Conservation (phyloP, 2,113 vertebrate species). For the Oreochromis niloticus region DNA sequence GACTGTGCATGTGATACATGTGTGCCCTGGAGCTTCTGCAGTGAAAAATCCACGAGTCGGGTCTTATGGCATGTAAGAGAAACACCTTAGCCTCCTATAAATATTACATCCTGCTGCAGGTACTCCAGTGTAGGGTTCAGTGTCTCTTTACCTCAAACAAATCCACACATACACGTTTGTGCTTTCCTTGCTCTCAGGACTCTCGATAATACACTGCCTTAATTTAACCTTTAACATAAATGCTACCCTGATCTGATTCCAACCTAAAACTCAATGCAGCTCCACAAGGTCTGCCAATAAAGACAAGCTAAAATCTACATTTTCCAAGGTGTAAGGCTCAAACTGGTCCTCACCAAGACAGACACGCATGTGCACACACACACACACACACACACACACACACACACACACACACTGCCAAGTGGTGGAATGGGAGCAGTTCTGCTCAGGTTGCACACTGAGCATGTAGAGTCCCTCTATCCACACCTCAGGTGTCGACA, state of each 20-base stretch:
- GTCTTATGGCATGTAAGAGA: conserved; percentile 39
- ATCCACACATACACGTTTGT: background rate
- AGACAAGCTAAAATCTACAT: background rate
- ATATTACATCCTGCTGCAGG: conserved; percentile 50
- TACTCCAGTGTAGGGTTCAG: background rate
- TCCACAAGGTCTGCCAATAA: background rate
- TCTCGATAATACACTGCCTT: background rate
- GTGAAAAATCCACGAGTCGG: background rate
- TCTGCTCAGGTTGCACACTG: conserved; percentile 30
- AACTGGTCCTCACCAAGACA: background rate
- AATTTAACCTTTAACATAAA: background rate
- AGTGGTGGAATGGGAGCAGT: conserved; percentile 24
- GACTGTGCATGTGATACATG: background rate
- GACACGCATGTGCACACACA: background rate
- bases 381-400: background rate
- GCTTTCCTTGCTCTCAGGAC: background rate
- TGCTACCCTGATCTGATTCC: background rate
- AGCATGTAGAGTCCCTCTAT: conserved; percentile 37
- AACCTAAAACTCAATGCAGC: background rate
- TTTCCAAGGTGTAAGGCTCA: background rate
- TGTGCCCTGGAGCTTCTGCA: background rate
- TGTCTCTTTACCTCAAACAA: conserved; percentile 27
- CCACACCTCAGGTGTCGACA: conserved; percentile 50
- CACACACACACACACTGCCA: background rate
- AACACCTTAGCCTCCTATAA: conserved; percentile 39